A percentile compares a stretch with the other conserved stretches of the same genome.
Evolutionary conservation across 2,797 vertebrate genomes (phyloP).

Genomic region (Microctenopoma lineatum): DNA sequence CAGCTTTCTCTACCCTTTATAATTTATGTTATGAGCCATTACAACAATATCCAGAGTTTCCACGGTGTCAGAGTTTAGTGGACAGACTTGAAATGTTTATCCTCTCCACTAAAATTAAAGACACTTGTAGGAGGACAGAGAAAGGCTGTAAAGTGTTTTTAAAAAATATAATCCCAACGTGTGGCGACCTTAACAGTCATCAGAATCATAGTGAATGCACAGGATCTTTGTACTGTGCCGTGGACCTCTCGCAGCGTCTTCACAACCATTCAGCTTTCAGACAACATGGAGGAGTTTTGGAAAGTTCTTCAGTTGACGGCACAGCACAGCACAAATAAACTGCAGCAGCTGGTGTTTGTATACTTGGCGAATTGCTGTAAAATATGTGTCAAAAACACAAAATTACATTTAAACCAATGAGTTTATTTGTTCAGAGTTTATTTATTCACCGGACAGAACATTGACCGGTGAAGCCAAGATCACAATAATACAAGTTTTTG

Average conservation of each 20-base stretch:
- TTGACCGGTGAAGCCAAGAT: conserved; percentile 1
- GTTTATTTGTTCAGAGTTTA: conserved; percentile 37
- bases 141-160: background rate
- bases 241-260: background rate
- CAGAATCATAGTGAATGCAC: too few species aligned
- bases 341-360: conserved; percentile 51
- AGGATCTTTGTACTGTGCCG: background rate
- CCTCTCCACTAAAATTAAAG: conserved; percentile 5
- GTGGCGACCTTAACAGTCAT: too few species aligned
- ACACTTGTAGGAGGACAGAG: background rate
- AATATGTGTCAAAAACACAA: conserved; percentile 23
- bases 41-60: conserved; percentile 4
- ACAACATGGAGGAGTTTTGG: background rate
- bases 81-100: conserved; percentile 1
- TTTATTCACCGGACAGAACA: conserved; percentile 35
- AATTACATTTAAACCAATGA: conserved; percentile 10
- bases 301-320: conserved; percentile 32
- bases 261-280: conserved; percentile 12
- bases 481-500: background rate
- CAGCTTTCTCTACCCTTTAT: background rate
- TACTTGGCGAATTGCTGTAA: conserved; percentile 37
- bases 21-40: background rate
- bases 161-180: background rate
- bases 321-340: conserved; percentile 44
- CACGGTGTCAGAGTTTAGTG: background rate